Percentiles rank a stretch among this genome's conserved stretches.
phyloP scores from a whole-genome alignment of 2,797 vertebrate species.

The Takifugu rubripes region DNA sequence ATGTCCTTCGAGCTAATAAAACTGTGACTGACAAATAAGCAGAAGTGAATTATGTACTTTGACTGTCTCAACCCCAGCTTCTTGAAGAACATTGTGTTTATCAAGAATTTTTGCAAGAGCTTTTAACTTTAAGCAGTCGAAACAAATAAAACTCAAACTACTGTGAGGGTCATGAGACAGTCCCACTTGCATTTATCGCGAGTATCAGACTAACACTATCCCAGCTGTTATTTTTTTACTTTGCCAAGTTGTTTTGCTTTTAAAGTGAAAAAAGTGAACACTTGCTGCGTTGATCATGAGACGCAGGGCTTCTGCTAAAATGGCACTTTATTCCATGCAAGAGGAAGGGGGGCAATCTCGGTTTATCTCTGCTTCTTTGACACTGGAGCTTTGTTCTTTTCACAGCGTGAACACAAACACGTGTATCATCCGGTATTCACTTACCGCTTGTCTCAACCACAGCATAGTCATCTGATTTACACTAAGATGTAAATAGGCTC shows the following conservation, averaged over 20 bases:
- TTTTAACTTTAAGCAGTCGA: constrained; percentile 25
- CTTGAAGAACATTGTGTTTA: constrained; percentile 31
- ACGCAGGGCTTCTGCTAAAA: constrained; percentile 15
- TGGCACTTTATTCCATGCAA: constrained; percentile 11
- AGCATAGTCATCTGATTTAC: constrained; percentile 18
- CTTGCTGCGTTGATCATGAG: constrained; percentile 34
- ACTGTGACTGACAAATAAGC: background rate
- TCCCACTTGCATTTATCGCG: background rate
- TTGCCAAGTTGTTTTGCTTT: background rate
- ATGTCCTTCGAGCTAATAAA: background rate
- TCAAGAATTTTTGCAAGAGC: constrained; percentile 31
- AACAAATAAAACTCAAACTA: constrained; percentile 13
- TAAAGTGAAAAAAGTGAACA: background rate
- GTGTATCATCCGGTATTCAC: constrained; percentile 12
- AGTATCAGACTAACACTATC: constrained; percentile 20
- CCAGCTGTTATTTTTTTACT: constrained; percentile 31
- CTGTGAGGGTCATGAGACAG: constrained; percentile 36
- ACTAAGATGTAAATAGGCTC: constrained; percentile 11
- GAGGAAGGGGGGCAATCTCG: background rate
- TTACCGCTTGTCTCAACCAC: constrained; percentile 7
- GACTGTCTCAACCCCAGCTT: background rate
- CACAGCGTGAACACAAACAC: background rate
- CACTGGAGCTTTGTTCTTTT: background rate
- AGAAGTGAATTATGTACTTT: constrained; percentile 1
- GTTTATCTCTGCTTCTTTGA: background rate